phyloP scores from a whole-genome alignment of 2,113 vertebrate genomes.

The Pangasianodon hypophthalmus region DNA sequence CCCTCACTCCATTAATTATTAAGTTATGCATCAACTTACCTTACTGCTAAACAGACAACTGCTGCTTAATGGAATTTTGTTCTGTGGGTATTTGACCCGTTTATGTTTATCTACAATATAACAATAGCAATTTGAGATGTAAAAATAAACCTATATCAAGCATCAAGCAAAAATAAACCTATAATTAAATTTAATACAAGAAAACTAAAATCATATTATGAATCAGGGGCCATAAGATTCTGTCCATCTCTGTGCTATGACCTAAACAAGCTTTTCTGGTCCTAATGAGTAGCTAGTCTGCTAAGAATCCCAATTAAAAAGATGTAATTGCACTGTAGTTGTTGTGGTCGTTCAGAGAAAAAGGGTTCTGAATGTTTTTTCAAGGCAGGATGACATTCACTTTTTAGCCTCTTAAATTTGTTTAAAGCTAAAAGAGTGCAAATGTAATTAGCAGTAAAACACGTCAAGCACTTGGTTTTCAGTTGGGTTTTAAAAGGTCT shows the following conservation, averaged over 20 bases:
- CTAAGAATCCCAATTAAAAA: conserved; percentile 52
- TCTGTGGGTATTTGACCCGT: neutral
- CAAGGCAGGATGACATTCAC: conserved; percentile 33
- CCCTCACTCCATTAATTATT: neutral
- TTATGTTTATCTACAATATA: neutral
- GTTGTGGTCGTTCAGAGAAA: conserved; percentile 57
- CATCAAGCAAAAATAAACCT: neutral
- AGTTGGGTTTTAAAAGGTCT: conserved; percentile 5
- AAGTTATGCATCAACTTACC: neutral
- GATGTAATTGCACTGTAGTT: conserved; percentile 62
- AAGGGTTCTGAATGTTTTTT: conserved; percentile 57
- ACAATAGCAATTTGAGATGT: neutral
- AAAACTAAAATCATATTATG: neutral
- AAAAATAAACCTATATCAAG: neutral
- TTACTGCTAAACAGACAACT: neutral
- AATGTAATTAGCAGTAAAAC: conserved; percentile 40
- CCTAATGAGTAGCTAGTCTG: conserved; percentile 63
- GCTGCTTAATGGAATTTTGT: neutral
- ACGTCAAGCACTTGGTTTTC: neutral
- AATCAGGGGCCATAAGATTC: neutral
- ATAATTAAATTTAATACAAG: neutral
- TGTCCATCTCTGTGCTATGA: conserved; percentile 36
- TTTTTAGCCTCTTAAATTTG: conserved; percentile 41
- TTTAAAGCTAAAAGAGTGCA: conserved; percentile 45
- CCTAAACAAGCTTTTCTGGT: conserved; percentile 54